Percentiles rank a stretch among this genome's conserved stretches.
These are phyloP conservation scores for Fopius arisanus DNA, from an alignment of 1,140 invertebrate species.

Conservation along the genomic window DNA sequence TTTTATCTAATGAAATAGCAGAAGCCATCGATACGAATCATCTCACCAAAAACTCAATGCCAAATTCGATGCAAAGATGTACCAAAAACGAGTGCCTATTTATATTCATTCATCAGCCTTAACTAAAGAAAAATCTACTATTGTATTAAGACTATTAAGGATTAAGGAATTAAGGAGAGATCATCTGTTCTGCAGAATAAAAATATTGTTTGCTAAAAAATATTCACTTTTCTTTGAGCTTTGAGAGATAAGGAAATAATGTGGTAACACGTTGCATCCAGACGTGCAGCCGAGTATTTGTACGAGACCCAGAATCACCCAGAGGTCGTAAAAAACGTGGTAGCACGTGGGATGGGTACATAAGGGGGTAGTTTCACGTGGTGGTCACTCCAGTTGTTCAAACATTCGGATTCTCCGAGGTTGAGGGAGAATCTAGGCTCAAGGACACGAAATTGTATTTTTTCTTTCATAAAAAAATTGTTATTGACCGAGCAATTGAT, in stretches of 20 bases:
- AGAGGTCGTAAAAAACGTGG: constrained; percentile 9
- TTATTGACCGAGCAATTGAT: too few relatives aligned
- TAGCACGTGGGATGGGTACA: background rate
- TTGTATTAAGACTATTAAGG: constrained; percentile 49
- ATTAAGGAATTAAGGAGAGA: background rate
- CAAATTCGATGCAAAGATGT: background rate
- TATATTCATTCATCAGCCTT: constrained; percentile 40
- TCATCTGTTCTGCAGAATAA: constrained; percentile 36
- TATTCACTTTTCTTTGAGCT: background rate
- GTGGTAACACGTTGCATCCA: constrained; percentile 16
- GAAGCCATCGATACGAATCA: background rate
- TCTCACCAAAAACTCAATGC: background rate
- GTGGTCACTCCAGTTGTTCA: constrained; percentile 2
- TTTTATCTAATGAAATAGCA: background rate
- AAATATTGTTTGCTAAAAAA: constrained; percentile 37
- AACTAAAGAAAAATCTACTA: constrained; percentile 20
- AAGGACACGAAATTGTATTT: background rate
- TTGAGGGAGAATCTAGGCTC: background rate
- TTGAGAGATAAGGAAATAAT: constrained; percentile 31
- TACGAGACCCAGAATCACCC: constrained; percentile 24
- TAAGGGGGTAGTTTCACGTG: constrained; percentile 6
- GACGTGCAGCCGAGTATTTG: constrained; percentile 31
- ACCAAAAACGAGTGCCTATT: constrained; percentile 3
- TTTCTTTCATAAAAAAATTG: too few relatives aligned
- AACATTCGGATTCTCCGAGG: background rate